phyloP scores from a whole-genome alignment of 1,140 invertebrate genomes.

The Gonioctena quinquepunctata region DNA sequence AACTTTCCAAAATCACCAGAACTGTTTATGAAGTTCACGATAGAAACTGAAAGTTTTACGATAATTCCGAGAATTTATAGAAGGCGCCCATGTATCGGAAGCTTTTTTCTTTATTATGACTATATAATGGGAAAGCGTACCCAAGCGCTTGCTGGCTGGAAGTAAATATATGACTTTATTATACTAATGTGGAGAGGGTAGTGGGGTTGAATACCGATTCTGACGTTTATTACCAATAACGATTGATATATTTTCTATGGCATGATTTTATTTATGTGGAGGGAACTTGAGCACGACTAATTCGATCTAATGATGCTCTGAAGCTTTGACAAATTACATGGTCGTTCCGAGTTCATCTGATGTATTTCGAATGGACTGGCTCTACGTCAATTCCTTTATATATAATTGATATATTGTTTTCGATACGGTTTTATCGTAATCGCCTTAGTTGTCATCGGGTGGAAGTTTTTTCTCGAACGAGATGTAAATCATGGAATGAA shows the following conservation, averaged over 20 bases:
- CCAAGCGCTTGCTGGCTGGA: constrained; percentile 1
- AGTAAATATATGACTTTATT: constrained; percentile 37
- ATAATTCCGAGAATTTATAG: constrained; percentile 30
- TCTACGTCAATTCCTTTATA: background rate
- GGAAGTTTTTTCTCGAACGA: too few relatives aligned
- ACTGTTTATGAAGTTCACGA: constrained; percentile 23
- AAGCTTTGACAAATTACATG: constrained; percentile 15
- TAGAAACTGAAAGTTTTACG: constrained; percentile 29
- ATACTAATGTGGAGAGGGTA: constrained; percentile 33
- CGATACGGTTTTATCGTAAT: background rate
- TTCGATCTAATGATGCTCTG: constrained; percentile 15
- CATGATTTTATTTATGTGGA: constrained; percentile 25
- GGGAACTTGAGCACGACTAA: constrained; percentile 11
- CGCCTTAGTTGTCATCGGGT: background rate
- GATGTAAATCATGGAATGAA: too few relatives aligned
- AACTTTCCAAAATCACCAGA: background rate
- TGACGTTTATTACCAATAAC: constrained; percentile 38
- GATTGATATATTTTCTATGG: constrained; percentile 33
- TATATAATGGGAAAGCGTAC: constrained; percentile 20
- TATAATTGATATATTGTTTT: background rate
- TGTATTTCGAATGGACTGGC: background rate
- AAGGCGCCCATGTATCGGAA: constrained; percentile 23
- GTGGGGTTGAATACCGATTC: constrained; percentile 26
- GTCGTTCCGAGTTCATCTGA: background rate
- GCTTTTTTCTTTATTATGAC: constrained; percentile 16